Evolutionary conservation across 2,113 vertebrate species (phyloP).

Genomic region (Sakesphorus luctuosus): DNA sequence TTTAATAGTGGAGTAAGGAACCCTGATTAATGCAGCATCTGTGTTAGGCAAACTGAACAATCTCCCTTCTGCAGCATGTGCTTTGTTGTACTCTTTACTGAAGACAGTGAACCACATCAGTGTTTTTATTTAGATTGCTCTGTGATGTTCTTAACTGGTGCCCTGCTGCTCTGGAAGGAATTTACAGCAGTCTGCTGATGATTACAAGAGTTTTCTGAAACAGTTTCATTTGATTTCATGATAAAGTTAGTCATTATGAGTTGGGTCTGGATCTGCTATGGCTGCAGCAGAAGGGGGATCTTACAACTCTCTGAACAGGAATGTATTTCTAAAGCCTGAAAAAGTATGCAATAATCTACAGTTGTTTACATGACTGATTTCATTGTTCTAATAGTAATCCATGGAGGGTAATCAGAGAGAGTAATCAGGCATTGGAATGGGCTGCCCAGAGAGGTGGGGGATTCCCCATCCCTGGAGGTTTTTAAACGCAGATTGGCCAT

Average conservation of each 20-base stretch:
- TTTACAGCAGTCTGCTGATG: background rate
- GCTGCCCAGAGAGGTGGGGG: too few species aligned
- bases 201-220: background rate
- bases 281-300: background rate
- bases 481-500: too few species aligned
- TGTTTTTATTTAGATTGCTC: background rate
- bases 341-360: background rate
- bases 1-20: background rate
- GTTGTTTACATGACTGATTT: background rate
- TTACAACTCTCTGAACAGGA: background rate
- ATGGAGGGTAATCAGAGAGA: too few species aligned
- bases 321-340: background rate
- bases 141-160: background rate
- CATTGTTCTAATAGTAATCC: background rate
- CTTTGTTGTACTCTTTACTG: background rate
- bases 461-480: too few species aligned
- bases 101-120: background rate
- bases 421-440: too few species aligned
- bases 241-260: background rate
- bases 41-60: background rate
- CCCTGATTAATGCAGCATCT: background rate
- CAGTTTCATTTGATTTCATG: background rate
- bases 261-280: background rate
- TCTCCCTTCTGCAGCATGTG: background rate
- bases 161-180: background rate